Evolutionary conservation across 2,113 vertebrate species (phyloP).

Genomic region (Albula glossodonta): DNA sequence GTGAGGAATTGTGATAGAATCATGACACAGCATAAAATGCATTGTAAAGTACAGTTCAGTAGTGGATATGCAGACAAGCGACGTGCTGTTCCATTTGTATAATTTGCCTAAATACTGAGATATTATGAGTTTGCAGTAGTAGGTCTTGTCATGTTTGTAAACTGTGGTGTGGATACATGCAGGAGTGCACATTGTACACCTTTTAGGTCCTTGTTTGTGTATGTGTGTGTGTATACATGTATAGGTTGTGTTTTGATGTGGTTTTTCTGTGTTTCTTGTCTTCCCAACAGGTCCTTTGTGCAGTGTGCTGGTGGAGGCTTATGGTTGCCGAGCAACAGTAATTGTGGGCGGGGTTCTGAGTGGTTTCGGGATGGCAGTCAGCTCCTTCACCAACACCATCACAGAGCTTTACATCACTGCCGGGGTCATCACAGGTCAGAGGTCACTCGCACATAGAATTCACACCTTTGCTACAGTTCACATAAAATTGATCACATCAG

Average conservation of each 20-base stretch:
- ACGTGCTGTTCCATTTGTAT: too few relatives aligned
- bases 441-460: not conserved
- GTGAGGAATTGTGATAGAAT: too few relatives aligned
- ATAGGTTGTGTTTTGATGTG: not conserved
- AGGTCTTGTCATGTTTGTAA: not conserved
- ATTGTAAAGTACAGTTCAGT: too few relatives aligned
- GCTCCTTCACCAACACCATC: conserved; percentile 75
- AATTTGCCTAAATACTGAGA: too few relatives aligned
- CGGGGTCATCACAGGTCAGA: conserved; percentile 76
- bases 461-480: too few relatives aligned
- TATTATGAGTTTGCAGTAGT: too few relatives aligned
- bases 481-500: too few relatives aligned
- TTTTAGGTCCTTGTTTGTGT: not conserved
- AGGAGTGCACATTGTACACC: not conserved
- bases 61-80: too few relatives aligned
- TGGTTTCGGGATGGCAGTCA: conserved; percentile 75
- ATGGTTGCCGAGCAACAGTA: conserved; percentile 71
- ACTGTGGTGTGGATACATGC: not conserved
- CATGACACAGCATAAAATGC: too few relatives aligned
- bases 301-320: conserved; percentile 74
- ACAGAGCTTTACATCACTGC: conserved; percentile 75
- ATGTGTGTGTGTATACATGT: conserved; percentile 18
- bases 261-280: conserved; percentile 20
- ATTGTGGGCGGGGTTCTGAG: conserved; percentile 81
- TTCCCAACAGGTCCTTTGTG: conserved; percentile 76